Evolutionary conservation across 2,797 vertebrate genomes (phyloP), one percentile per base, ranked within the genome.

Genomic region (Moxostoma hubbsi): DNA sequence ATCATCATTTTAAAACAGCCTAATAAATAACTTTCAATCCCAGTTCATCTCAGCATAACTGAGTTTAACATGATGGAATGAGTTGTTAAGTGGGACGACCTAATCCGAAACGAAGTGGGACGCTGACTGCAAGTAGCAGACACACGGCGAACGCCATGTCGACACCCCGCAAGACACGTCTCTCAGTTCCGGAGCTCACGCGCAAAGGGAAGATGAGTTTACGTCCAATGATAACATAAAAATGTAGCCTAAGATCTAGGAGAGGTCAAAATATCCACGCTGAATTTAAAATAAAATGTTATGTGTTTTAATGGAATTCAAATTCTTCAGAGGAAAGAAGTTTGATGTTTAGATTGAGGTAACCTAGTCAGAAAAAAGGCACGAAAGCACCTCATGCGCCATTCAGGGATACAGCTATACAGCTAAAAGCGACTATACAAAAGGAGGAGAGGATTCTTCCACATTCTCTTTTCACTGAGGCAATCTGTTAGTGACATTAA

Each of bases 401-500:
- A 92, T 92, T 87, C 89, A 92, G 90, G 86, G 24, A 2, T 90
- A 16, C 86, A 83, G 88, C 79, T 84, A 61, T 90, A 94, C 92
- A 94, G 94, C 91, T 91, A 93, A 24, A 89, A 90, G 82, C 91
- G 9, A 70, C 71, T 49, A 58, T 13, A 43, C n/a, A 94, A 94
- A 94, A 90, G 92, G 90, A 92, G 88, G 91, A 89, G 90, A 93
- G 91, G 90, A 92, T 92, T 92, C 89, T 90, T 95, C 93, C 94
- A 95, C 95, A 95, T 93, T 94, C 92, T 90, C 90, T 87, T 93
- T 93, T 95, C 93, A 94, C 88, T 87, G 90, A 88, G 87, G 91
- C 90, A 92, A 93, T 94, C 90, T 92, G 91, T 92, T 90, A 89
- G 88, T 92, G 91, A 95, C 94, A 95, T 96, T 94, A 96, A 95